Evolutionary conservation across 1,140 invertebrate genomes (phyloP), one percentile per base, ranked within the genome.

Genomic region (Hormaphis cornu): DNA sequence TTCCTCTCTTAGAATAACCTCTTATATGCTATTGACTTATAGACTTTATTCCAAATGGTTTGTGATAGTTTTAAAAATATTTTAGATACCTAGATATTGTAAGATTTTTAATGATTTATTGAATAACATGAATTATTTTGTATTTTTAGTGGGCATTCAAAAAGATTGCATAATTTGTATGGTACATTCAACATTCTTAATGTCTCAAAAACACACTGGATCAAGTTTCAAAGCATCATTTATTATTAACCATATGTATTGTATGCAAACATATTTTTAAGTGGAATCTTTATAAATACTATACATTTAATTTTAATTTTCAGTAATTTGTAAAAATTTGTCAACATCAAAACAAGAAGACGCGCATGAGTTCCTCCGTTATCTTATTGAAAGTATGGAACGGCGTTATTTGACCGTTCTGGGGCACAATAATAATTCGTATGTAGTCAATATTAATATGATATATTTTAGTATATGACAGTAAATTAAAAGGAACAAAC

Each of bases 351-450:
- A 91, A 53, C 95, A 98, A 82, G 94, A 98, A 82, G 95, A 98
- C 86, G 94, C 94, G 20, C 94, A 97, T 80, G 95, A 98, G 79
- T 97, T 97, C 80, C 80, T 95, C 66, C 83, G 91, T 70, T 94
- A 95, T 79, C 81, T 97, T 50, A 85, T 97, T 12, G 94, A 97
- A 81, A 88, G 90, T 52, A 93, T 97, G 89, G 93, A 96, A 78
- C 90, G 89, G 74, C 86, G 91, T 26, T 96, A 92, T 80, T 80
- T 97, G 69, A 81, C 84, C 75, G 85, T 54, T 54, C 66, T 70
- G 50, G 69, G 69, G 26, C 40, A 59, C 20, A 42, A 20, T 35
- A 56, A 42, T 46, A 70, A 70, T 37, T 59, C 54, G 69, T 70
- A 59, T 44, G 44, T 70, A 28, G n/a, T n/a, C n/a, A n/a, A n/a